Conservation (phyloP, 1,140 invertebrate genomes). For the Drosophila pseudoobscura region DNA sequence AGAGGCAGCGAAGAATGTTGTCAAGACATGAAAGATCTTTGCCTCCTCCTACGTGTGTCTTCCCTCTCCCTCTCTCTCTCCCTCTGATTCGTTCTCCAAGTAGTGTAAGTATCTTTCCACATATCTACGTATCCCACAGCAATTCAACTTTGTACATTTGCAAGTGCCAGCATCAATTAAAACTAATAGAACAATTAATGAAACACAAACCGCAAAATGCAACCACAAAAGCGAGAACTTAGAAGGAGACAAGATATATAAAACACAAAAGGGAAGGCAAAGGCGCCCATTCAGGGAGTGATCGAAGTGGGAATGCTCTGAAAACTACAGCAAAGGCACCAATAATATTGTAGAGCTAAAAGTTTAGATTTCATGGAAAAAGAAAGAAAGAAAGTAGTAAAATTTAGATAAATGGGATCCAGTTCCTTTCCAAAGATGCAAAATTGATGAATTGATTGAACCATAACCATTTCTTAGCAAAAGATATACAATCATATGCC, state of each 20-base stretch:
- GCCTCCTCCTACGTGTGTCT: background rate
- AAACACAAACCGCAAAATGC: constrained; percentile 56
- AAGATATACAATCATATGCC: constrained; percentile 83
- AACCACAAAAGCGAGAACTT: constrained; percentile 54
- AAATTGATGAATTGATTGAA: too few species aligned
- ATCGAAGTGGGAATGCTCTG: constrained; percentile 14
- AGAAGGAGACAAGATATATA: constrained; percentile 29
- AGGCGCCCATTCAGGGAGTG: background rate
- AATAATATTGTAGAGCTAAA: too few species aligned
- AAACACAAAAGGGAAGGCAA: constrained; percentile 33
- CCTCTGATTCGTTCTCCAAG: constrained; percentile 3
- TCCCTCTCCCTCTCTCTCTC: background rate
- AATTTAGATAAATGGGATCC: too few species aligned
- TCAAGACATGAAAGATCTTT: background rate
- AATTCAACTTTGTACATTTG: constrained; percentile 59
- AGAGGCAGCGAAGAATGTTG: constrained; percentile 2
- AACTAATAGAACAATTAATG: constrained; percentile 79
- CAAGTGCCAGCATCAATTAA: constrained; percentile 74
- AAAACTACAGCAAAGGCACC: background rate
- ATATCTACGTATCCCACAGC: constrained; percentile 39
- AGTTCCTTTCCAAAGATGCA: too few species aligned
- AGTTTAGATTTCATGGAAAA: too few species aligned
- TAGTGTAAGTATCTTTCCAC: constrained; percentile 10
- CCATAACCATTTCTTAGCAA: too few species aligned
- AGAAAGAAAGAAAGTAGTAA: too few species aligned